Percentiles rank a stretch among this genome's conserved stretches.
These are phyloP conservation scores for Nomada flava DNA, from an alignment of 2,888 invertebrate species.

Conservation along the genomic window DNA sequence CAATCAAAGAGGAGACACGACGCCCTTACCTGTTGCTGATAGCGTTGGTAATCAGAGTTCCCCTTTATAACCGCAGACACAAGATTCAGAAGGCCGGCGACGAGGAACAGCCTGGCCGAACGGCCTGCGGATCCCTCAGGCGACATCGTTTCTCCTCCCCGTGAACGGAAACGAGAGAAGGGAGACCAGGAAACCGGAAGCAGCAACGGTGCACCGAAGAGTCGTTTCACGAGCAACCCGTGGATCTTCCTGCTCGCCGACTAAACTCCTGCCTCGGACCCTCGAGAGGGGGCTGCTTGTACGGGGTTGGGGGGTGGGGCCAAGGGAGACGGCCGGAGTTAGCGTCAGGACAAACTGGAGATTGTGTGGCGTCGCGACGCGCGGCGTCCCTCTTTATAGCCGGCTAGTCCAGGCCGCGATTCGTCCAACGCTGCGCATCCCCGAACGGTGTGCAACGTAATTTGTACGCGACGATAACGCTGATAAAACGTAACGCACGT, in stretches of 20 bases:
- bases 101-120: conserved; percentile 15
- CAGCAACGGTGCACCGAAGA: not conserved
- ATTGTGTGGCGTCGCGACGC: conserved; percentile 76
- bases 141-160: conserved; percentile 18
- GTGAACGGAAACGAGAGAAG: not conserved
- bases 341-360: conserved; percentile 65
- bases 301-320: not conserved
- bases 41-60: conserved; percentile 54
- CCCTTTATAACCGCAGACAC: conserved; percentile 43
- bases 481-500: conserved; percentile 32
- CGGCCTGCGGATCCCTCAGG: conserved; percentile 5
- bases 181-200: not conserved
- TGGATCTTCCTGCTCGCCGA: not conserved
- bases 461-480: conserved; percentile 48
- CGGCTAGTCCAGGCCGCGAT: conserved; percentile 66
- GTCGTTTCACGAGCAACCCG: not conserved
- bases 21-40: conserved; percentile 74
- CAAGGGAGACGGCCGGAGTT: conserved; percentile 35
- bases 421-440: conserved; percentile 72
- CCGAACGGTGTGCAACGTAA: conserved; percentile 53
- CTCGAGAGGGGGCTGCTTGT: no score
- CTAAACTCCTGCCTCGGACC: not conserved
- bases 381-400: conserved; percentile 76
- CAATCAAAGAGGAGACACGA: not conserved
- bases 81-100: conserved; percentile 20